A percentile compares a stretch with the other conserved stretches of the same genome.
Conservation (phyloP, 1,140 invertebrate genomes). For the Saccostrea cuccullata region DNA sequence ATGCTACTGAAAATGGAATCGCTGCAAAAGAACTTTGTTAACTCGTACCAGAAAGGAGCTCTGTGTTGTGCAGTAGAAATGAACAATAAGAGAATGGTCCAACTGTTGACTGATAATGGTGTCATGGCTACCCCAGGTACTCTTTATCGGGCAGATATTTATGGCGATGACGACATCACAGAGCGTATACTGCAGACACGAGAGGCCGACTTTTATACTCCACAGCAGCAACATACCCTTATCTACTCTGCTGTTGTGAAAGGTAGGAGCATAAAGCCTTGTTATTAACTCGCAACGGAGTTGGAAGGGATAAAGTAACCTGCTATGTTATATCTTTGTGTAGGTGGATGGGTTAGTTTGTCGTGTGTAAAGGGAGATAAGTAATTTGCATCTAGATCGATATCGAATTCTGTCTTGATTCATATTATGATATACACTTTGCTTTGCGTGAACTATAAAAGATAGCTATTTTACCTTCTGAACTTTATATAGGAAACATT, state of each 20-base stretch:
- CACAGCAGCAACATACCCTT: slow-evolving; percentile 1
- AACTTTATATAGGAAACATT: too few species aligned
- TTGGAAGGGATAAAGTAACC: too few species aligned
- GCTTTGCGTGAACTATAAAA: too few species aligned
- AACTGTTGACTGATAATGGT: slow-evolving; percentile 5
- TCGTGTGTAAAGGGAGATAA: too few species aligned
- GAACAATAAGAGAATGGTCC: slow-evolving; percentile 16
- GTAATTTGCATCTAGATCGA: too few species aligned
- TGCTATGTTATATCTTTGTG: too few species aligned
- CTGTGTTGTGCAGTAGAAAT: slow-evolving; percentile 35
- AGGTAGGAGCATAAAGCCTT: not conserved
- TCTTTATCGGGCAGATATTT: slow-evolving; percentile 8
- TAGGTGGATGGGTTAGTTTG: too few species aligned
- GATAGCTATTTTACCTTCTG: too few species aligned
- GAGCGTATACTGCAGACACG: slow-evolving; percentile 23
- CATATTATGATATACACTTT: too few species aligned
- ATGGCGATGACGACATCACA: slow-evolving; percentile 21
- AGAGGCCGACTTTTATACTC: slow-evolving; percentile 10
- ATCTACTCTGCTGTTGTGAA: slow-evolving; percentile 37
- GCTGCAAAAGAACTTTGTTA: slow-evolving; percentile 33
- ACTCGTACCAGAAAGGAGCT: slow-evolving; percentile 24
- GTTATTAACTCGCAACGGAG: too few species aligned
- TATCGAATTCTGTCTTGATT: too few species aligned
- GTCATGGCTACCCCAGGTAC: slow-evolving; percentile 37
- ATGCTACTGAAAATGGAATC: slow-evolving; percentile 6